Evolutionary conservation across 2,113 vertebrate genomes (phyloP), one percentile per base, ranked within the genome.

Genomic region (Mastomys natalensis): DNA sequence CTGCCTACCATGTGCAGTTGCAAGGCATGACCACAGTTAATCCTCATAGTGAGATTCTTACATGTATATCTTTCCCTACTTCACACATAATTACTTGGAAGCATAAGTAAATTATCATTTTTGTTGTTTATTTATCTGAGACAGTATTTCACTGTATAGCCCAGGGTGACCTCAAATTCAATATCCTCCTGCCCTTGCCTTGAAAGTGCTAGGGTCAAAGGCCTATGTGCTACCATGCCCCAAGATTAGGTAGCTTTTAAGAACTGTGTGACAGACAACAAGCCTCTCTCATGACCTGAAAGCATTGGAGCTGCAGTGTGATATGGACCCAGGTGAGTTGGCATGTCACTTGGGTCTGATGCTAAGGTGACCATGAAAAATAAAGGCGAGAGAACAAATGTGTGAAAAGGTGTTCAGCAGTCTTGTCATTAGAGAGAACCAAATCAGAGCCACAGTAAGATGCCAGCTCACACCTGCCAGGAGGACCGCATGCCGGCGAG

Each of bases 301-400:
- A 60, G 45, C 37, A 12, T 31, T 21, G 73, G 80, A 48, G 26
- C 58, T 76, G 48, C 53, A 40, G 7, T 82, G 37, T 87, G 60
- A 21, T 6, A 6, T 4, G 5, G 73, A n/a, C 37, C 19, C 31
- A 24, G 58, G 43, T 66, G 21, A 76, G 31, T 1, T 58, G 58
- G 40, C 68, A 40, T 5, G 0, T 12, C n/a, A 19, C 58, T 92
- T 64, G 40, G 37, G 12, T 53, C 31, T 53, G 62, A 76, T 10
- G 53, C 87, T 93, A 53, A 37, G 68, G n/a, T 80, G 10, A 48
- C 51, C 17, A 3, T 64, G 29, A 85, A 66, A 96, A 77, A 90
- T 0, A 87, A 60, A 92, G 37, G 37, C 58, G 88, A 92, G 86
- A 92, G 91, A 95, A 72, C 22, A 78, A 87, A 26, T 48, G 34